These are phyloP conservation scores for Trachymyrmex septentrionalis DNA, from an alignment of 1,140 invertebrate genomes.

Conservation along the genomic window DNA sequence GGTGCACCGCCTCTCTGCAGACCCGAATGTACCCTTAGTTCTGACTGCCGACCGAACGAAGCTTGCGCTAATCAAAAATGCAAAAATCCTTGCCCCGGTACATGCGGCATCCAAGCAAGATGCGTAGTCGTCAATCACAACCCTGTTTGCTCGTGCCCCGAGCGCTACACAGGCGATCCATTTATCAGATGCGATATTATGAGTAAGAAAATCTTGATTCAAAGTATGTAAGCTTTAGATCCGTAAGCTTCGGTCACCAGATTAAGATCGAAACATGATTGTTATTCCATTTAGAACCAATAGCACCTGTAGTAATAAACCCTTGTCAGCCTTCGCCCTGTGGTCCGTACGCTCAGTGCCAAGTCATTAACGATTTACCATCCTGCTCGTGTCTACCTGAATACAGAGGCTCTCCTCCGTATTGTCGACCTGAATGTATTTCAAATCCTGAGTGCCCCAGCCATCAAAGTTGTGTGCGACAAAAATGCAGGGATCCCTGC, in stretches of 20 bases:
- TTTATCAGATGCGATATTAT: slow-evolving; percentile 87
- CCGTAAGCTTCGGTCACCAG: background rate
- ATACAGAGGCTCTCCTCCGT: slow-evolving; percentile 89
- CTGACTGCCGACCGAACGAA: slow-evolving; percentile 89
- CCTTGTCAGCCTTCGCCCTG: slow-evolving; percentile 89
- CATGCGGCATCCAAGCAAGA: slow-evolving; percentile 89
- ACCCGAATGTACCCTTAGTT: slow-evolving; percentile 90
- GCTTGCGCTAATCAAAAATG: slow-evolving; percentile 93
- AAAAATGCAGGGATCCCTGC: slow-evolving; percentile 92
- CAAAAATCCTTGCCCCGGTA: slow-evolving; percentile 91
- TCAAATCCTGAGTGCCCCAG: slow-evolving; percentile 89
- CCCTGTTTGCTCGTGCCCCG: slow-evolving; percentile 89
- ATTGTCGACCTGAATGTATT: slow-evolving; percentile 90
- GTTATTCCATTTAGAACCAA: slow-evolving; percentile 29
- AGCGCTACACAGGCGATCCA: slow-evolving; percentile 88
- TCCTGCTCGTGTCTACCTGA: slow-evolving; percentile 89
- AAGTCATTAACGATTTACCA: slow-evolving; percentile 77
- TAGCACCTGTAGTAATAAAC: background rate
- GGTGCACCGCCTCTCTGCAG: slow-evolving; percentile 92
- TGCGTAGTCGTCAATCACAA: slow-evolving; percentile 90
- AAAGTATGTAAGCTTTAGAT: no score
- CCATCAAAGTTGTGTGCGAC: slow-evolving; percentile 89
- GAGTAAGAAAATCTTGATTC: slow-evolving; percentile 69
- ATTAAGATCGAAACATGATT: slow-evolving; percentile 23
- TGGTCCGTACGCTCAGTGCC: slow-evolving; percentile 90